These are phyloP conservation scores for Drosophila demipolita DNA, from an alignment of 2,888 invertebrate species.

Conservation along the genomic window DNA sequence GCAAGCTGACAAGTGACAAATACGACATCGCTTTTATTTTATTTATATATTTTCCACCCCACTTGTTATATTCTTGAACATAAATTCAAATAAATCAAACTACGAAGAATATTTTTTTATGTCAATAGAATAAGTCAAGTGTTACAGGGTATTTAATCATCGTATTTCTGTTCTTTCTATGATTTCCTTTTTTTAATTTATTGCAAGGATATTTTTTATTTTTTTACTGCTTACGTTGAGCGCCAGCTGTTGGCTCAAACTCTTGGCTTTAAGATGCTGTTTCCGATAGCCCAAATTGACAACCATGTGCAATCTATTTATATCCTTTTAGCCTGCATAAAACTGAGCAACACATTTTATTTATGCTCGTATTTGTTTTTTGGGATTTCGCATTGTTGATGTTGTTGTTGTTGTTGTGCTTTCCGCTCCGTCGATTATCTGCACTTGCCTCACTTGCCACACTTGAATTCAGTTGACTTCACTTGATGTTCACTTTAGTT, in stretches of 20 bases:
- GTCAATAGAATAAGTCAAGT: neutral
- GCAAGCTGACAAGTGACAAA: neutral
- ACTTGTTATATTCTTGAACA: too few relatives aligned
- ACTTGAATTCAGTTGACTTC: conserved; percentile 5
- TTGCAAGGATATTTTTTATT: neutral
- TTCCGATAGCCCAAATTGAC: neutral
- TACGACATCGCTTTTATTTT: neutral
- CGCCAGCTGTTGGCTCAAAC: neutral
- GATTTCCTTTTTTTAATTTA: neutral
- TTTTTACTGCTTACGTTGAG: neutral
- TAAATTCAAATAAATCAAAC: neutral
- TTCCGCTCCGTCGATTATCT: conserved; percentile 26
- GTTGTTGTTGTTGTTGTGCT: neutral
- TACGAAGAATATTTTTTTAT: neutral
- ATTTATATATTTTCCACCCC: too few relatives aligned
- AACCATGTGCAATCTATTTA: conserved; percentile 4
- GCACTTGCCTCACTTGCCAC: conserved; percentile 17
- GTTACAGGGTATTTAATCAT: neutral
- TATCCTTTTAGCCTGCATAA: neutral
- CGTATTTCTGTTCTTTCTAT: fast-evolving
- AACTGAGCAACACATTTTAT: conserved; percentile 17
- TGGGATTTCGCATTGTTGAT: neutral
- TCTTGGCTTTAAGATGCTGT: neutral
- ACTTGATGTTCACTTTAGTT: conserved; percentile 20
- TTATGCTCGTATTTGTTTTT: conserved; percentile 2